phyloP scores from a whole-genome alignment of 2,888 invertebrate species.

The Archaeoteleia sp. region DNA sequence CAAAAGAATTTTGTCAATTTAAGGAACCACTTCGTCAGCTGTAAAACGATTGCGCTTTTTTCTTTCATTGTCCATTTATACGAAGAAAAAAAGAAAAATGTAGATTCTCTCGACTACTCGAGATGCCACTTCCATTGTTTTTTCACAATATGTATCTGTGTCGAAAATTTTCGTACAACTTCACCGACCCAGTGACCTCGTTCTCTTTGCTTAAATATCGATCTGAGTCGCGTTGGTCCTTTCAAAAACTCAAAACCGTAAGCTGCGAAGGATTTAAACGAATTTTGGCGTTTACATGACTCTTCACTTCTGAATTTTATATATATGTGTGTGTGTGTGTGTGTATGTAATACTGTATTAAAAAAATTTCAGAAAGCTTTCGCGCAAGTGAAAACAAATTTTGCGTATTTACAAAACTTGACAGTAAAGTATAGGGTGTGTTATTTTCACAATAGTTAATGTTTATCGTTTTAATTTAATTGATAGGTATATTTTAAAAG shows the following conservation, averaged over 20 bases:
- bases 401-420: no score
- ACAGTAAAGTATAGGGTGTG: no score
- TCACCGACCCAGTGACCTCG: conserved; percentile 55
- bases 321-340: conserved; percentile 6
- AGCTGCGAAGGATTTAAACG: conserved; percentile 36
- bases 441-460: no score
- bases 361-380: no score
- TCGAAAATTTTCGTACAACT: conserved; percentile 55
- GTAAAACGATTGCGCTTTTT: no score
- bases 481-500: no score
- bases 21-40: no score
- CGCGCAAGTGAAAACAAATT: no score
- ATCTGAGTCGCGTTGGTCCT: conserved; percentile 50
- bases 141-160: conserved; percentile 46
- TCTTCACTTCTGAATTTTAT: conserved; percentile 24
- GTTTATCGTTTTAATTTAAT: no score
- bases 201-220: conserved; percentile 49
- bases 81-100: conserved; percentile 14
- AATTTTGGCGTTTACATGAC: conserved; percentile 7
- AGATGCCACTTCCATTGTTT: conserved; percentile 41
- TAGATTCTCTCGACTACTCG: conserved; percentile 16
- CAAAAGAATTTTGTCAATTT: no score
- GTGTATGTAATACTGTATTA: no score
- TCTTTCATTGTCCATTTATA: no score
- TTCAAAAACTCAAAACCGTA: conserved; percentile 44